phyloP scores from a whole-genome alignment of 1,140 invertebrate species.

The Psilanteris sp. region DNA sequence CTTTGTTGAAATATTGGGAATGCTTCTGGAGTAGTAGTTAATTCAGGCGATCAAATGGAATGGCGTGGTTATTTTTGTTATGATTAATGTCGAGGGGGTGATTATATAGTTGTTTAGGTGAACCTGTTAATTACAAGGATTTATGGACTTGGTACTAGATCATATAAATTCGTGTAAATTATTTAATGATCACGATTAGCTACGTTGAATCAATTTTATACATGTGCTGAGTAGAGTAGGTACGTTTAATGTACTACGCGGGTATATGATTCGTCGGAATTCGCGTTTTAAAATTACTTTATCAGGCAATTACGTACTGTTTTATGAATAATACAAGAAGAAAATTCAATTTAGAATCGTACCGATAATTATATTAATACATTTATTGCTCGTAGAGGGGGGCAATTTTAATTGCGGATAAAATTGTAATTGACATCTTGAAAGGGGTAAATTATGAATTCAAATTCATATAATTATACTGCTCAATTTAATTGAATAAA shows the following conservation, averaged over 20 bases:
- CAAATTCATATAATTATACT: no score
- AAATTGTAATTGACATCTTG: no score
- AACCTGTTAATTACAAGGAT: conserved; percentile 32
- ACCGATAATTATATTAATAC: no score
- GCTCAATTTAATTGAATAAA: no score
- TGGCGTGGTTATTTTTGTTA: conserved; percentile 22
- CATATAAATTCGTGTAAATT: conserved; percentile 37
- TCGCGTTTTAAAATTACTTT: no score
- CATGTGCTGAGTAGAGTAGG: neutral
- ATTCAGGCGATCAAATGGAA: conserved; percentile 14
- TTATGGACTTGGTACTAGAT: conserved; percentile 11
- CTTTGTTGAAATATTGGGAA: neutral
- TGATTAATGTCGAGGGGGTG: conserved; percentile 16
- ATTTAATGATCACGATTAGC: conserved; percentile 43
- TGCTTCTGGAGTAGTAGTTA: neutral
- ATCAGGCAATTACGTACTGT: no score
- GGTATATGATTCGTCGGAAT: conserved; percentile 5
- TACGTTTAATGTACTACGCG: neutral
- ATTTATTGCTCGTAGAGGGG: no score
- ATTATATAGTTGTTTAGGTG: conserved; percentile 27
- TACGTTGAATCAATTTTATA: conserved; percentile 34
- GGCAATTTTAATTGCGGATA: no score
- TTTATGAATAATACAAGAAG: no score
- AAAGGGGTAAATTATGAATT: no score
- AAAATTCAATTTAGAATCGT: no score